Conservation (phyloP, 2,113 vertebrate species). For the Chaetodon trifascialis region DNA sequence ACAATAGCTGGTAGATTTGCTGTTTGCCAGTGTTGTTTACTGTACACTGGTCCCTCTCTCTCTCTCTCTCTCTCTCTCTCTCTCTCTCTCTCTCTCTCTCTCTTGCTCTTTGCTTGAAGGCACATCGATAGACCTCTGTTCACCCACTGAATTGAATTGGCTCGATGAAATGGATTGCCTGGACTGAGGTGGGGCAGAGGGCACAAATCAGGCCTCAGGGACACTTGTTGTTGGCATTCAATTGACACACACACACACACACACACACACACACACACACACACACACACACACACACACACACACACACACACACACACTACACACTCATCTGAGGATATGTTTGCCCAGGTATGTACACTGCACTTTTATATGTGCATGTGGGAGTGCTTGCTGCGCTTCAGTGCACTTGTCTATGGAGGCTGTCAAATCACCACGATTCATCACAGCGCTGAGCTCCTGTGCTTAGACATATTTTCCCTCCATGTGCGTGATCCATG, state of each 20-base stretch:
- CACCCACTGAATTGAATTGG: constrained; percentile 47
- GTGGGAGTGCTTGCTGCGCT: constrained; percentile 51
- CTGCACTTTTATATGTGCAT: constrained; percentile 44
- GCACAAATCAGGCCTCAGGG: constrained; percentile 62
- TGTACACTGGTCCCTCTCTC: constrained; percentile 6
- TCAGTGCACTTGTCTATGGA: constrained; percentile 65
- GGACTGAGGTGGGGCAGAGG: constrained; percentile 30
- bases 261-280: constrained; percentile 36
- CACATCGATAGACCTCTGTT: constrained; percentile 46
- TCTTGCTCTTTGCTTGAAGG: constrained; percentile 31
- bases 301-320: constrained; percentile 28
- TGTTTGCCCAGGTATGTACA: constrained; percentile 45
- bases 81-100: too few species aligned
- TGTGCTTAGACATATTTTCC: constrained; percentile 2
- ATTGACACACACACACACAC: constrained; percentile 29
- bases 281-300: constrained; percentile 29
- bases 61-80: not conserved
- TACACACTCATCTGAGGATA: constrained; percentile 31
- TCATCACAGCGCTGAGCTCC: constrained; percentile 40
- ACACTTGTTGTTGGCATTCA: constrained; percentile 58
- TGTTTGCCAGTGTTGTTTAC: constrained; percentile 10
- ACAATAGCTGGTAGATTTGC: constrained; percentile 26
- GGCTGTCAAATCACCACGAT: constrained; percentile 57
- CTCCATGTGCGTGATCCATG: constrained; percentile 40
- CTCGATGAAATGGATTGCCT: constrained; percentile 63